Percentiles rank a stretch among this genome's conserved stretches.
Conservation (phyloP, 2,888 invertebrate genomes). For the Dichetophora obliterata region DNA sequence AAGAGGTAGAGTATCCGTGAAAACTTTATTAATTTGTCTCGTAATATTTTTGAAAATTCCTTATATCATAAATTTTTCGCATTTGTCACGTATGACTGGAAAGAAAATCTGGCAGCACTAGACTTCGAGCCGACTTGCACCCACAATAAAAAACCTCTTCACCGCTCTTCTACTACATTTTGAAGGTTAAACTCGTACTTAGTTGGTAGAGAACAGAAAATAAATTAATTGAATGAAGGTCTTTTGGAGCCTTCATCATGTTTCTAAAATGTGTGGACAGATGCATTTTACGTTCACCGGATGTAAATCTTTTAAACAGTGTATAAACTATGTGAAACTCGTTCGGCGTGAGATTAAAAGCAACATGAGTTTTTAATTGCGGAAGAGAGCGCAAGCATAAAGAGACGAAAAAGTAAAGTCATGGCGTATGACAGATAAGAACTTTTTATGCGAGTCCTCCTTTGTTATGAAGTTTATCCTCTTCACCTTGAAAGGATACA, state of each 20-base stretch:
- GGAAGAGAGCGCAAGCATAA: background rate
- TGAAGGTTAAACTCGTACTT: background rate
- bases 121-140: background rate
- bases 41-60: too few relatives aligned
- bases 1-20: too few relatives aligned
- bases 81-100: too few relatives aligned
- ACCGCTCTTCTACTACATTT: background rate
- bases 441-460: too few relatives aligned
- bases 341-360: background rate
- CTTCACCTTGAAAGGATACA: too few relatives aligned
- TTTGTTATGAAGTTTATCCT: too few relatives aligned
- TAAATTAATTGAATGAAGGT: slow-evolving; percentile 7
- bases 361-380: background rate
- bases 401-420: background rate
- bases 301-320: background rate
- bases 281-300: background rate
- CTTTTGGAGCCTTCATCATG: slow-evolving; percentile 12
- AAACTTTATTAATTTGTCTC: too few relatives aligned
- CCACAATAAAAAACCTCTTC: background rate
- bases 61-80: too few relatives aligned
- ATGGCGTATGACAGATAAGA: background rate
- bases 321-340: background rate
- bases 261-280: background rate
- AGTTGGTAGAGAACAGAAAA: background rate
- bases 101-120: too few relatives aligned